Percentiles rank a stretch among this genome's conserved stretches.
These are phyloP conservation scores for Novumbra hubbsi DNA, from an alignment of 2,797 vertebrate genomes.

Conservation along the genomic window DNA sequence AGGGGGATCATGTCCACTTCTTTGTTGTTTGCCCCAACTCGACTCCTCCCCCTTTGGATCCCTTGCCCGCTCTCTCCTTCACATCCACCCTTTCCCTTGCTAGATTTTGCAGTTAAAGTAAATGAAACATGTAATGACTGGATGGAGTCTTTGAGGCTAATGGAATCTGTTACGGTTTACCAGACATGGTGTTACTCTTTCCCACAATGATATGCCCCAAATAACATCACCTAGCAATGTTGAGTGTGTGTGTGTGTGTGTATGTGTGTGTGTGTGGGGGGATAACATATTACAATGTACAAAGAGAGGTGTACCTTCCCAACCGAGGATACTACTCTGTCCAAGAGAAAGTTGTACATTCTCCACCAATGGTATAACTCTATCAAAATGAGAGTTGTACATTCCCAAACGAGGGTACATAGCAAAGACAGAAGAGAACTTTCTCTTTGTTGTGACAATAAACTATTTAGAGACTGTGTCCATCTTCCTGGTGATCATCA, in stretches of 20 bases:
- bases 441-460: too few species aligned
- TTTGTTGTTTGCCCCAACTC: not conserved
- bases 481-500: too few species aligned
- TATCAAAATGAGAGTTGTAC: constrained; percentile 22
- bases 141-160: constrained; percentile 68
- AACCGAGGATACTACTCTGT: too few species aligned
- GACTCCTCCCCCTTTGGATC: constrained; percentile 10
- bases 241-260: too few species aligned
- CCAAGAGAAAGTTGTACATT: constrained; percentile 17
- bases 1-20: constrained; percentile 13
- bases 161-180: constrained; percentile 65
- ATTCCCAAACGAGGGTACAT: too few species aligned
- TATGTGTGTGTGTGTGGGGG: too few species aligned
- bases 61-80: constrained; percentile 7
- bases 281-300: too few species aligned
- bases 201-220: constrained; percentile 32
- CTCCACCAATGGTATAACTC: too few species aligned
- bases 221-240: not conserved
- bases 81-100: constrained; percentile 21
- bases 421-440: too few species aligned
- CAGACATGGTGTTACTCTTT: constrained; percentile 31
- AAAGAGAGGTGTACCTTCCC: constrained; percentile 13
- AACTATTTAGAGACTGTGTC: too few species aligned
- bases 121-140: constrained; percentile 76
- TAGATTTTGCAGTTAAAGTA: constrained; percentile 64